Evolutionary conservation across 2,888 invertebrate species (phyloP).

Genomic region (Sepiola atlantica): DNA sequence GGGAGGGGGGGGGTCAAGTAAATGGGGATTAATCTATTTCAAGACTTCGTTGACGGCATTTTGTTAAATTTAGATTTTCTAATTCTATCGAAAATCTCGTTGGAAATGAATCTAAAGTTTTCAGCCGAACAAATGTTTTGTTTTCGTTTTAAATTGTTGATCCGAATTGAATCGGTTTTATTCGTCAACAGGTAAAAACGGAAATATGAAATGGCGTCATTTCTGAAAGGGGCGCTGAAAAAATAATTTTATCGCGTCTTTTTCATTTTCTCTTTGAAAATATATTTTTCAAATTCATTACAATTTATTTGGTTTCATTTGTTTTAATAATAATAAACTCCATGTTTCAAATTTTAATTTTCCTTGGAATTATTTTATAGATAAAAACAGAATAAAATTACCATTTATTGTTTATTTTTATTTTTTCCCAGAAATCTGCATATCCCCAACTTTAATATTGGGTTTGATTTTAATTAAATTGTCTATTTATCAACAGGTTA

Average conservation of each 20-base stretch:
- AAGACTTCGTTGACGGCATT: neutral
- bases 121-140: neutral
- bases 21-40: neutral
- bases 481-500: no score
- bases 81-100: neutral
- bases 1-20: no score
- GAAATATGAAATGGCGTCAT: neutral
- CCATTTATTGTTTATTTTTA: no score
- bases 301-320: neutral
- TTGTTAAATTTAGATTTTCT: neutral
- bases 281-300: slow-evolving; percentile 36
- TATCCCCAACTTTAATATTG: no score
- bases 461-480: no score
- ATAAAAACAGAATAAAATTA: no score
- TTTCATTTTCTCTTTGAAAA: slow-evolving; percentile 41
- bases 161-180: neutral
- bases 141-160: neutral
- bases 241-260: slow-evolving; percentile 10
- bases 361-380: no score
- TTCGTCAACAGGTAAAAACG: neutral
- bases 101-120: neutral
- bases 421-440: no score
- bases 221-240: neutral
- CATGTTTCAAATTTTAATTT: no score
- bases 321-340: no score